These are phyloP conservation scores for Hydrochoerus hydrochaeris DNA, from an alignment of 2,113 vertebrate species.

Conservation along the genomic window DNA sequence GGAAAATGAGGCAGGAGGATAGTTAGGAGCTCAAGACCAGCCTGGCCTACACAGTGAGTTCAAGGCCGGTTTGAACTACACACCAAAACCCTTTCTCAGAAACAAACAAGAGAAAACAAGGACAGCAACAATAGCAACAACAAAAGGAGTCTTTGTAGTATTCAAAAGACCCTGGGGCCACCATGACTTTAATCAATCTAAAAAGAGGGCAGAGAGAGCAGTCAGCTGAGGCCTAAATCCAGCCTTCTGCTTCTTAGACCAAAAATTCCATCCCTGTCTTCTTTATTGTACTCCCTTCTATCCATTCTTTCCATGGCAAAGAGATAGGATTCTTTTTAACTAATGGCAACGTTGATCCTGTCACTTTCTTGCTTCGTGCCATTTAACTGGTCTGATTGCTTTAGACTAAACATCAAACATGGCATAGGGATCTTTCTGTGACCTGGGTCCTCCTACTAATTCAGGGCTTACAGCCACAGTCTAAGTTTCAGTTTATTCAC, in stretches of 20 bases:
- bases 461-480: not conserved
- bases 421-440: not conserved
- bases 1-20: not conserved
- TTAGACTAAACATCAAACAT: not conserved
- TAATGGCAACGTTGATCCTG: not conserved
- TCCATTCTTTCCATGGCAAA: not conserved
- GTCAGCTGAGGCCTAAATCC: not conserved
- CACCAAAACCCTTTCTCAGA: not conserved
- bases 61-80: not conserved
- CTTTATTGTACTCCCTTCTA: not conserved
- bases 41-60: not conserved
- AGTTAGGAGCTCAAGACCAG: not conserved
- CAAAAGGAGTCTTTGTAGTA: not conserved
- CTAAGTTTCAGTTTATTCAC: not conserved
- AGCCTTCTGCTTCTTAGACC: not conserved
- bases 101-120: not conserved
- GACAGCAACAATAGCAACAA: not conserved
- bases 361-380: constrained; percentile 20
- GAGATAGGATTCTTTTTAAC: not conserved
- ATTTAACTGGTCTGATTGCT: not conserved
- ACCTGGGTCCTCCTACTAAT: not conserved
- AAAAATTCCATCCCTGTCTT: not conserved
- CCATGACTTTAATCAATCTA: not conserved
- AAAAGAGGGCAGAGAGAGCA: not conserved
- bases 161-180: not conserved